Conservation (phyloP, 2,113 vertebrate species). For the Loxodonta africana region DNA sequence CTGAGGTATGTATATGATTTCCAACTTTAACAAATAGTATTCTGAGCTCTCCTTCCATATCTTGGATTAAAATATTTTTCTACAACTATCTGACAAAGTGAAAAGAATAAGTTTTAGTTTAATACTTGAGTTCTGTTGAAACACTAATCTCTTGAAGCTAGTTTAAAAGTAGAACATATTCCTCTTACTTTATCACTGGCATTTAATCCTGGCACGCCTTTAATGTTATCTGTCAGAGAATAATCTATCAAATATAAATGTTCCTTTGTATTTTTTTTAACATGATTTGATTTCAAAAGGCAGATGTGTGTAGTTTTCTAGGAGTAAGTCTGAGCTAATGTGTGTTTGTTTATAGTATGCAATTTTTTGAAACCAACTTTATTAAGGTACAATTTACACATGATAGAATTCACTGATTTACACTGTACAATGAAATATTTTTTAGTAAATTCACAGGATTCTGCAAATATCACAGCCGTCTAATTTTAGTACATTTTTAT, state of each 20-base stretch:
- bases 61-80: background rate
- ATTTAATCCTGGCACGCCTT: background rate
- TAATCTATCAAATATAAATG: background rate
- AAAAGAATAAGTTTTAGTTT: background rate
- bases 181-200: background rate
- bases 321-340: background rate
- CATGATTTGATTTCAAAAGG: background rate
- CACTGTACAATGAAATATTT: background rate
- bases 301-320: background rate
- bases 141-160: background rate
- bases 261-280: constrained; percentile 28
- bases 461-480: background rate
- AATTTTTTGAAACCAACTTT: background rate
- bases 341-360: background rate
- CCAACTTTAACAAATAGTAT: background rate
- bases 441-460: background rate
- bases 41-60: background rate
- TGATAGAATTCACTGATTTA: background rate
- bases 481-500: constrained; percentile 17
- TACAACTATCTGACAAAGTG: background rate
- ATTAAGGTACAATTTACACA: background rate
- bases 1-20: background rate
- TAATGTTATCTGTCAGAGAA: background rate
- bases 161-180: background rate
- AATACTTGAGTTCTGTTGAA: background rate